Percentiles rank a stretch among this genome's conserved stretches.
phyloP scores from a whole-genome alignment of 2,797 vertebrate species.

The Pygocentrus nattereri region DNA sequence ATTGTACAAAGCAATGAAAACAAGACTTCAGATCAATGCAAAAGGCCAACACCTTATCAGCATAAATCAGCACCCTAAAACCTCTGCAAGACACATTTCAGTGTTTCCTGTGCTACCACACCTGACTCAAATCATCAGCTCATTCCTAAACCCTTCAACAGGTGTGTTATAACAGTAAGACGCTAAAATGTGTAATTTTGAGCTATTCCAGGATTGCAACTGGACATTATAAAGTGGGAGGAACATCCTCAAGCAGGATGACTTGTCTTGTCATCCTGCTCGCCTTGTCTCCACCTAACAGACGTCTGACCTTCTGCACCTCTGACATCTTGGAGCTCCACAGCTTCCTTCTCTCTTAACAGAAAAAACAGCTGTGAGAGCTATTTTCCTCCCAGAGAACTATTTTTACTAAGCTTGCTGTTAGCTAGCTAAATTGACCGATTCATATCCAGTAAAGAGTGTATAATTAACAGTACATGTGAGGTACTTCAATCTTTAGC shows the following conservation, averaged over 20 bases:
- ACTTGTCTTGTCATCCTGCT: conserved; percentile 4
- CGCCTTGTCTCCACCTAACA: neutral
- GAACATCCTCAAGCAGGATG: conserved; percentile 2
- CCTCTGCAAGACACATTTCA: no score
- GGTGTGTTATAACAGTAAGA: no score
- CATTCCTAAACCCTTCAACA: no score
- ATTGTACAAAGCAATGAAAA: neutral
- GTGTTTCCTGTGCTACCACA: no score
- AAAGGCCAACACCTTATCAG: neutral
- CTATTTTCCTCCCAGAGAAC: neutral
- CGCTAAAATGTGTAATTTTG: no score
- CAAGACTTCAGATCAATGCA: neutral
- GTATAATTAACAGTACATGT: neutral
- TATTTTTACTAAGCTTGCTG: no score
- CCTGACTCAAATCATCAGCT: no score
- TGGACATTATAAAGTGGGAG: neutral
- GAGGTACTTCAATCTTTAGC: neutral
- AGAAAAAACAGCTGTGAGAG: neutral
- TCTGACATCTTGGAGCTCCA: neutral
- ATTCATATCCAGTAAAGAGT: neutral
- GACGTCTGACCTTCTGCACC: conserved; percentile 4
- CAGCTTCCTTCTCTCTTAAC: neutral
- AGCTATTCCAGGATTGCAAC: no score
- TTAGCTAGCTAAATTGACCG: no score
- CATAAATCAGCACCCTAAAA: no score